Conservation (phyloP, 2,113 vertebrate species). For the Pelvicachromis taeniatus region DNA sequence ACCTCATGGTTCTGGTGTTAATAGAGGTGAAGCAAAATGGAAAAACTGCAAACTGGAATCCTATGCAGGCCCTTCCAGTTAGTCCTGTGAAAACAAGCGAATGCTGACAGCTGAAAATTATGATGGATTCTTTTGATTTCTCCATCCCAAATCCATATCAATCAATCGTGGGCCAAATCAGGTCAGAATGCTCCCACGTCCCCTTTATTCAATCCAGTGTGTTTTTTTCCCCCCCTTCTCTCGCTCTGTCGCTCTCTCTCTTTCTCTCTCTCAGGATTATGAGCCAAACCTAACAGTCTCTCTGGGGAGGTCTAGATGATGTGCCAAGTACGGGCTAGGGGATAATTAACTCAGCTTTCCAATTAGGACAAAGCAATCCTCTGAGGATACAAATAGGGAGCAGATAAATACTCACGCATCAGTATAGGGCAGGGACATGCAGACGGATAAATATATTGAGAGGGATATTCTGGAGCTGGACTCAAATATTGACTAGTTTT, state of each 20-base stretch:
- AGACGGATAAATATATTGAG: conserved; percentile 33
- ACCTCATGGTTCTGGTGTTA: background rate
- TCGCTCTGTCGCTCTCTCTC: background rate
- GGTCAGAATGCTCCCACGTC: conserved; percentile 1
- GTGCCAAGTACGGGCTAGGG: conserved; percentile 63
- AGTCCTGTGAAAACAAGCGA: conserved; percentile 4
- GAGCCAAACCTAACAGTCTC: conserved; percentile 48
- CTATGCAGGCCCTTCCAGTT: conserved; percentile 16
- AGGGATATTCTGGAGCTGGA: background rate
- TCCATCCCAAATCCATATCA: conserved; percentile 8
- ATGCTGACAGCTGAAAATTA: conserved; percentile 30
- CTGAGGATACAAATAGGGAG: conserved; percentile 43
- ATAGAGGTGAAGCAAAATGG: background rate
- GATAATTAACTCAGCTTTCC: conserved; percentile 73
- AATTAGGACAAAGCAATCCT: conserved; percentile 67
- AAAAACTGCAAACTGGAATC: conserved; percentile 12
- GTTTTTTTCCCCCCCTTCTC: background rate
- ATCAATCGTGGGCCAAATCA: conserved; percentile 21
- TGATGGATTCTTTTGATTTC: conserved; percentile 43
- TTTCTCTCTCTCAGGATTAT: conserved; percentile 11
- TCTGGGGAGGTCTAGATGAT: conserved; percentile 54
- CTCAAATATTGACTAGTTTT: background rate
- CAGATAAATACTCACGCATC: conserved; percentile 50
- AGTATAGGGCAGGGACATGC: conserved; percentile 5
- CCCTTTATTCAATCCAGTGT: background rate